Evolutionary conservation across 2,113 vertebrate genomes (phyloP).

Genomic region (Hydrochoerus hydrochaeris): DNA sequence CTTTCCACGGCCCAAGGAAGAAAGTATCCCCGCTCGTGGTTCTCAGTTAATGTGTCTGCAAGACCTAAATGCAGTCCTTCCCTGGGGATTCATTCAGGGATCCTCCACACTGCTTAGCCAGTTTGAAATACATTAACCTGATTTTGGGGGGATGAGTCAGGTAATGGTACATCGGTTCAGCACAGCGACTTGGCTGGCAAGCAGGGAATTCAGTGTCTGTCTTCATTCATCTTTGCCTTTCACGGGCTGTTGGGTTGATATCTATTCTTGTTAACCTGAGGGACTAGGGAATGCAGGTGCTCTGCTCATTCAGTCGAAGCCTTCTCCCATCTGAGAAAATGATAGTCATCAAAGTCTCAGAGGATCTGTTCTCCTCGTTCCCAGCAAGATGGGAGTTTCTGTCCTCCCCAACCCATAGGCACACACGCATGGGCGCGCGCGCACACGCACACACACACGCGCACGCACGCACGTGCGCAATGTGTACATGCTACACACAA

Average conservation of each 20-base stretch:
- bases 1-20: background rate
- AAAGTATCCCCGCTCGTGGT: background rate
- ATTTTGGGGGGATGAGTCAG: conserved; percentile 59
- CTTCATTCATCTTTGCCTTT: conserved; percentile 69
- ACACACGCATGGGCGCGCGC: no score
- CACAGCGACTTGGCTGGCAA: conserved; percentile 7
- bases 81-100: background rate
- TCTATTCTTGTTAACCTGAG: conserved; percentile 60
- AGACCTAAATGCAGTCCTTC: conserved; percentile 5
- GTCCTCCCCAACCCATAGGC: background rate
- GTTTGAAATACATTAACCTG: conserved; percentile 69
- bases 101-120: background rate
- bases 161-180: conserved; percentile 41
- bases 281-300: background rate
- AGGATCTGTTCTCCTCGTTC: background rate
- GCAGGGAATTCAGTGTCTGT: conserved; percentile 69
- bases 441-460: no score
- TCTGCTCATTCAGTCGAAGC: background rate
- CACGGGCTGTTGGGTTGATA: conserved; percentile 69
- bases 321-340: conserved; percentile 42
- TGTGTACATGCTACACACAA: background rate
- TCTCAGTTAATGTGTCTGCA: background rate
- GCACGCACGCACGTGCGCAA: accelerated
- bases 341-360: conserved; percentile 44
- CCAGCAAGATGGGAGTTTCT: background rate